phyloP scores from a whole-genome alignment of 2,113 vertebrate species.

The Equus przewalskii region DNA sequence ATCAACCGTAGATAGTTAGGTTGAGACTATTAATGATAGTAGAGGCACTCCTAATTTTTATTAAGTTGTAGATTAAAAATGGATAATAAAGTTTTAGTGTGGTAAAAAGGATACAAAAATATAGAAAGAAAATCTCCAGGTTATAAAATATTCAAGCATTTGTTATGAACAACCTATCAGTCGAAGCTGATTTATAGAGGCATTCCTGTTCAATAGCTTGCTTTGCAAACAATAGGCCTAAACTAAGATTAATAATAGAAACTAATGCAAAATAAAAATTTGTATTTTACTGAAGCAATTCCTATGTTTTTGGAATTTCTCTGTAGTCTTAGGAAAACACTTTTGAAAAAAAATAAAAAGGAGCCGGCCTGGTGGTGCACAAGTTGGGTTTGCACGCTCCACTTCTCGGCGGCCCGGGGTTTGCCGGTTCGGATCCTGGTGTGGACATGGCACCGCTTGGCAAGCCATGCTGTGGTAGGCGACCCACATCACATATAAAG shows the following conservation, averaged over 20 bases:
- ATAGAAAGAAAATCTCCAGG: background rate
- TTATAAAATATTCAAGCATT: conserved; percentile 65
- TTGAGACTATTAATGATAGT: background rate
- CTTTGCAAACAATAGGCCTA: conserved; percentile 39
- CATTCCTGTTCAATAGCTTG: background rate
- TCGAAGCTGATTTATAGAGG: conserved; percentile 6
- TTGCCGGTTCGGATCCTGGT: no score
- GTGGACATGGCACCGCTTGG: no score
- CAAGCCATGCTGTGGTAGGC: no score
- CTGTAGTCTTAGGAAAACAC: background rate
- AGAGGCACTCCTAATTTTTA: background rate
- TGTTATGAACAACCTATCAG: conserved; percentile 29
- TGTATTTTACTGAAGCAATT: background rate
- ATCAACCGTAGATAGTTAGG: background rate
- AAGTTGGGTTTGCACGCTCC: no score
- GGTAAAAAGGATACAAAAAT: background rate
- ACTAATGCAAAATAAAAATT: background rate
- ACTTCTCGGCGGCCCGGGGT: no score
- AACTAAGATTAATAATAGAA: background rate
- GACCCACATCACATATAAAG: no score
- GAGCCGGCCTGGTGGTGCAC: no score
- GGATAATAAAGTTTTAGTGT: background rate
- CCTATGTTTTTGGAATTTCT: background rate
- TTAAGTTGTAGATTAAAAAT: conserved; percentile 5
- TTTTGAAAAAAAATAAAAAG: background rate